Conservation (phyloP, 1,140 invertebrate genomes). For the Ectropis grisescens region DNA sequence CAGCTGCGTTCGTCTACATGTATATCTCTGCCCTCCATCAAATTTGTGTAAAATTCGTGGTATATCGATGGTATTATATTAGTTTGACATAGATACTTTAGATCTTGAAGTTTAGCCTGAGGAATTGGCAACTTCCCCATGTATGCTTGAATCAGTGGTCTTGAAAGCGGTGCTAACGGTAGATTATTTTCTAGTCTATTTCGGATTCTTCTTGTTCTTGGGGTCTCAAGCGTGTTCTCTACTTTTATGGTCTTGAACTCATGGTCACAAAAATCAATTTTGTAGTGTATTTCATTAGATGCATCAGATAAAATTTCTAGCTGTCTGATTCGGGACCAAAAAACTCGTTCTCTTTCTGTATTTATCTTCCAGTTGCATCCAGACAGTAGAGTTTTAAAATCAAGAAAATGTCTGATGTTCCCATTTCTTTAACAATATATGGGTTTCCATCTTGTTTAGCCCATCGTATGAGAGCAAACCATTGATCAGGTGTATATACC, state of each 20-base stretch:
- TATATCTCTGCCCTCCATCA: neutral
- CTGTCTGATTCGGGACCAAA: constrained; percentile 5
- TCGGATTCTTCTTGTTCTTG: constrained; percentile 3
- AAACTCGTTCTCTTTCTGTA: constrained; percentile 4
- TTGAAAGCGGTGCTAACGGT: constrained; percentile 3
- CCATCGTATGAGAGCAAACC: constrained; percentile 24
- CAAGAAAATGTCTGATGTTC: constrained; percentile 10
- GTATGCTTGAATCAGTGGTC: constrained; percentile 5
- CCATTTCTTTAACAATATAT: constrained; percentile 21
- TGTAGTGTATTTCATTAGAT: constrained; percentile 1
- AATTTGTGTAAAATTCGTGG: constrained; percentile 1
- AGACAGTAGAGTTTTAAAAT: constrained; percentile 18
- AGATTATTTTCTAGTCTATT: neutral
- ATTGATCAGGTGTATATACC: constrained; percentile 29
- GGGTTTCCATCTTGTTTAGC: constrained; percentile 18
- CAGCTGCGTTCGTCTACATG: no score
- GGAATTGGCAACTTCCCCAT: constrained; percentile 4
- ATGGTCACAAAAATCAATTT: constrained; percentile 4
- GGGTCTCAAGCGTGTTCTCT: constrained; percentile 1
- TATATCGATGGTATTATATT: constrained; percentile 2
- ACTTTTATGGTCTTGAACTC: constrained; percentile 2
- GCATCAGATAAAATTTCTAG: constrained; percentile 1
- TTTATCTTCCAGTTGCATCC: constrained; percentile 4
- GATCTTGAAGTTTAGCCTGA: constrained; percentile 6
- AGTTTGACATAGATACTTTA: constrained; percentile 2